Conservation (phyloP, 2,888 invertebrate genomes). For the Platycheirus rosarum region DNA sequence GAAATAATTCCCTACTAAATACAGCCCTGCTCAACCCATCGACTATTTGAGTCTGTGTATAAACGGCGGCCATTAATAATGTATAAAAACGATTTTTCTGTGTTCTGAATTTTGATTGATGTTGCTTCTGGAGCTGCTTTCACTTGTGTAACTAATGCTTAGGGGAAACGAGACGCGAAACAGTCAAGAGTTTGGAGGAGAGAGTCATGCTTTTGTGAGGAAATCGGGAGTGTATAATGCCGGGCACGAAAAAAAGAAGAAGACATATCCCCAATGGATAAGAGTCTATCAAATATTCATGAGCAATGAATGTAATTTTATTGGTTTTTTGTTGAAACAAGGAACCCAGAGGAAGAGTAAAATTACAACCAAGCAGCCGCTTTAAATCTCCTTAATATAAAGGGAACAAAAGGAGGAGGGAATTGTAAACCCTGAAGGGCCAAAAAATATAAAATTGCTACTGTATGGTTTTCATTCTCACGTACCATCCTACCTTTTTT, state of each 20-base stretch:
- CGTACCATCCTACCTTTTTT: not conserved
- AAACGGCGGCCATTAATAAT: conserved; percentile 66
- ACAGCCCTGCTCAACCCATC: not conserved
- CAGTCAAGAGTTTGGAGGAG: too few relatives aligned
- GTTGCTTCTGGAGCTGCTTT: conserved; percentile 28
- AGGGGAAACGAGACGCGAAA: conserved; percentile 26
- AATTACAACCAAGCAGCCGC: conserved; percentile 3
- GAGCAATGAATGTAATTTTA: conserved; percentile 74
- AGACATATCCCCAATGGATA: conserved; percentile 37
- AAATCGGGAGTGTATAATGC: conserved; percentile 46
- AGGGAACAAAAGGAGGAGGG: not conserved
- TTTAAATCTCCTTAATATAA: conserved; percentile 6
- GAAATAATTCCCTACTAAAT: not conserved
- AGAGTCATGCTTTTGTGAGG: conserved; percentile 33
- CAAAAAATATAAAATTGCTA: conserved; percentile 45
- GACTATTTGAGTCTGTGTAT: conserved; percentile 1
- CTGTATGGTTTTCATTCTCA: conserved; percentile 40
- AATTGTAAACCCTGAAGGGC: conserved; percentile 54
- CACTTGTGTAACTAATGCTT: conserved; percentile 27
- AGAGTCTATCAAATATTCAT: conserved; percentile 72
- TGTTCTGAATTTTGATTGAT: conserved; percentile 74
- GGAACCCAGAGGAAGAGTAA: conserved; percentile 7
- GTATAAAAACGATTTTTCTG: conserved; percentile 72
- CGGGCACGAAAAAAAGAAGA: conserved; percentile 22
- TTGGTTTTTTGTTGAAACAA: conserved; percentile 46